phyloP scores from a whole-genome alignment of 2,797 vertebrate genomes.

The Sebastes minor region DNA sequence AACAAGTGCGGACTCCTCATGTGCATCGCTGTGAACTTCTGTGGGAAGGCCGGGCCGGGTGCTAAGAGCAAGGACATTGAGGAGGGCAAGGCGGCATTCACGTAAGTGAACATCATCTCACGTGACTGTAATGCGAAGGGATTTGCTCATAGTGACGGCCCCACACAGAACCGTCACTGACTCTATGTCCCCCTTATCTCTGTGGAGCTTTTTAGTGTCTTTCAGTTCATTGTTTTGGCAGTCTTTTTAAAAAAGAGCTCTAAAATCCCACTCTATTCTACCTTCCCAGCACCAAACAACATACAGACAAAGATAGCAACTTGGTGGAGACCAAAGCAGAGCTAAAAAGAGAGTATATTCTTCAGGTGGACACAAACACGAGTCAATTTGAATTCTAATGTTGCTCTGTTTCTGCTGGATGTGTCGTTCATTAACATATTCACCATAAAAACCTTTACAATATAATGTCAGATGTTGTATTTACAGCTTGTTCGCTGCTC shows the following conservation, averaged over 20 bases:
- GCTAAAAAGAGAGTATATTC: background rate
- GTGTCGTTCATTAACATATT: background rate
- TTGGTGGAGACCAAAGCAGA: background rate
- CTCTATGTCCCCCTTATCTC: too few relatives aligned
- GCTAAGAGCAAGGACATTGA: slow-evolving; percentile 97
- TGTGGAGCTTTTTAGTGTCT: too few relatives aligned
- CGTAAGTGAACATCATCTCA: slow-evolving; percentile 83
- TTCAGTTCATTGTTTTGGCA: background rate
- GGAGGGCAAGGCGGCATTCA: slow-evolving; percentile 96
- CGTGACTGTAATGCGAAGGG: too few relatives aligned
- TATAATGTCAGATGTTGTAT: background rate
- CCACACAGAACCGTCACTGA: too few relatives aligned
- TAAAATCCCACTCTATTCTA: too few relatives aligned
- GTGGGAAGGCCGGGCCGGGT: slow-evolving; percentile 92
- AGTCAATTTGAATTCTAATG: background rate
- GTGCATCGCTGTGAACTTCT: slow-evolving; percentile 97
- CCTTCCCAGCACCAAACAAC: background rate
- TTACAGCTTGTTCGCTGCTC: background rate
- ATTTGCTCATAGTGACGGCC: too few relatives aligned
- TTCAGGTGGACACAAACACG: background rate
- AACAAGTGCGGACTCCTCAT: slow-evolving; percentile 98
- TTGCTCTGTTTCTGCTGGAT: background rate
- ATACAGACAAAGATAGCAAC: background rate
- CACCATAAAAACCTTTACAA: background rate
- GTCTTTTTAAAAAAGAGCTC: background rate